Conservation (phyloP, 2,797 vertebrate species). For the Benthosema pterotum region DNA sequence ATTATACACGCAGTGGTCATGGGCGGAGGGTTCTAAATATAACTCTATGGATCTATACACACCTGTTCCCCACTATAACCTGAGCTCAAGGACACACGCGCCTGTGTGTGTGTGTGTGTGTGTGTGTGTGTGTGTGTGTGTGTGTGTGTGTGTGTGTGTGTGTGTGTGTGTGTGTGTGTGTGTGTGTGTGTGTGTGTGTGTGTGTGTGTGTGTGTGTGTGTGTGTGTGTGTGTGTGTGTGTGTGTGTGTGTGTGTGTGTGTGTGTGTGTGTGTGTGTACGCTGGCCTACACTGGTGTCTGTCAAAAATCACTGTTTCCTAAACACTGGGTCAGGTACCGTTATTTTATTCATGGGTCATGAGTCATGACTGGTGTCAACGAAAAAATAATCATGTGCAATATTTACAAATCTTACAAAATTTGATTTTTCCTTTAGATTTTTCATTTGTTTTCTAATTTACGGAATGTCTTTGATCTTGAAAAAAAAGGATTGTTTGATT, state of each 20-base stretch:
- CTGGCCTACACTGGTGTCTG: no score
- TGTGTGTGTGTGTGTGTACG: background rate
- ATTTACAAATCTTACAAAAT: no score
- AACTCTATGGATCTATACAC: background rate
- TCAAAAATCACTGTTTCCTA: no score
- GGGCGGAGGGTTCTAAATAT: background rate
- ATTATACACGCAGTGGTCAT: background rate
- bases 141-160: background rate
- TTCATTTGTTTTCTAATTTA: no score
- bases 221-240: background rate
- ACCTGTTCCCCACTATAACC: background rate
- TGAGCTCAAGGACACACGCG: background rate
- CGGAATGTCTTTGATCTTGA: no score
- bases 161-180: slow-evolving; percentile 1
- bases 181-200: background rate
- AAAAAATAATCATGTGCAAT: no score
- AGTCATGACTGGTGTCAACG: no score
- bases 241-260: slow-evolving; percentile 3
- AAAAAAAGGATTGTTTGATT: no score
- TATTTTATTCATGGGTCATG: no score
- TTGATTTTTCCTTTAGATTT: no score
- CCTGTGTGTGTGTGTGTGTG: background rate
- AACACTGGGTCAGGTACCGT: no score
- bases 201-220: slow-evolving; percentile 4
- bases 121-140: background rate